Evolutionary conservation across 1,140 invertebrate species (phyloP).

Genomic region (Heliconius congener): DNA sequence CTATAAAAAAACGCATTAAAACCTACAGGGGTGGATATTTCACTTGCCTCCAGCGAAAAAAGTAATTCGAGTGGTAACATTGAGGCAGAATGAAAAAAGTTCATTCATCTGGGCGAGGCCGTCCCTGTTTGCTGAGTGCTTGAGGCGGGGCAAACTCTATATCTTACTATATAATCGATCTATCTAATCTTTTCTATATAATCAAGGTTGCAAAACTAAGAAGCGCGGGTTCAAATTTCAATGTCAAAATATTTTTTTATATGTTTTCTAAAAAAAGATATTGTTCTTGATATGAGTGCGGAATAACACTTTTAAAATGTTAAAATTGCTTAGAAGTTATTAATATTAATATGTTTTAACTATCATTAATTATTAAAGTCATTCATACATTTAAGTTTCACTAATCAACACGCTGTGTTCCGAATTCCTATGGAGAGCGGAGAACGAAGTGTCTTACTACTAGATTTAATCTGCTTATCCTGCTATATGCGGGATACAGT

Average conservation of each 20-base stretch:
- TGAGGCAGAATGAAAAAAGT: conserved; percentile 54
- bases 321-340: too few relatives aligned
- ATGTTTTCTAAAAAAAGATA: too few relatives aligned
- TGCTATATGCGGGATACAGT: not conserved
- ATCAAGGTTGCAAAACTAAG: too few relatives aligned
- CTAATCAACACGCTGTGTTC: not conserved
- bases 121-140: conserved; percentile 26
- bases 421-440: not conserved
- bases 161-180: conserved; percentile 15
- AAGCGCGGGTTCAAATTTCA: not conserved
- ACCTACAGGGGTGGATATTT: conserved; percentile 22
- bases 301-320: too few relatives aligned
- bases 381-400: not conserved
- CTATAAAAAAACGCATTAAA: conserved; percentile 40
- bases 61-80: conserved; percentile 49
- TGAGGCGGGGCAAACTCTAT: conserved; percentile 18
- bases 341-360: too few relatives aligned
- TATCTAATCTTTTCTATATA: conserved; percentile 1
- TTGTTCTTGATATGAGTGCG: too few relatives aligned
- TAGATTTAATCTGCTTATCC: not conserved
- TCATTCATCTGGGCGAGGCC: conserved; percentile 16
- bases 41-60: conserved; percentile 43
- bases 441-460: not conserved
- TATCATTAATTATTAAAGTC: too few relatives aligned
- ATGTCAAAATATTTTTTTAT: too few relatives aligned